Conservation (phyloP, 2,797 vertebrate species). For the Agapornis canus region DNA sequence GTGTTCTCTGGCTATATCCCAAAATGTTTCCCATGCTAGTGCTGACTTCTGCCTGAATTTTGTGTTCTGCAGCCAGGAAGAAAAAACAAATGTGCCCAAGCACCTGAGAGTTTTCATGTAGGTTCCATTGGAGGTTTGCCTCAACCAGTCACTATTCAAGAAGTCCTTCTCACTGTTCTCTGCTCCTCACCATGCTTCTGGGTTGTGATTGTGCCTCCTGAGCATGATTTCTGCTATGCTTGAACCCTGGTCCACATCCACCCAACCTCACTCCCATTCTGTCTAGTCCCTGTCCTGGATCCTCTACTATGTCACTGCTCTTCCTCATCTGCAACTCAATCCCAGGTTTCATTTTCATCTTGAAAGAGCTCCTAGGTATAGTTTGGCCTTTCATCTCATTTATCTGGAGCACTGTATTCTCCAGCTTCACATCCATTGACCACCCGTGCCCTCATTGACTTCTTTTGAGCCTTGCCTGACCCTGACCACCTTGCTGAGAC, state of each 20-base stretch:
- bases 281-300: background rate
- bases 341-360: background rate
- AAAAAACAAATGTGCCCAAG: background rate
- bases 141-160: background rate
- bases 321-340: background rate
- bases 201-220: background rate
- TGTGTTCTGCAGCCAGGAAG: background rate
- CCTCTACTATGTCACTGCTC: background rate
- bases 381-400: background rate
- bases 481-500: background rate
- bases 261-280: background rate
- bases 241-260: background rate
- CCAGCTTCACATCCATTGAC: background rate
- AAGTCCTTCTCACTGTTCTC: background rate
- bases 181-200: background rate
- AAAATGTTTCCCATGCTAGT: background rate
- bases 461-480: background rate
- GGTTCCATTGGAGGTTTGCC: background rate
- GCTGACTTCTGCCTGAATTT: background rate
- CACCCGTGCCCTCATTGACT: background rate
- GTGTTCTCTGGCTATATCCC: background rate
- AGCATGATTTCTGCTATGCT: background rate
- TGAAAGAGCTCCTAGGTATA: background rate
- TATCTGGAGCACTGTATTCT: background rate
- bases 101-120: background rate